Evolutionary conservation across 2,888 invertebrate species (phyloP).

Genomic region (Thera britannica): DNA sequence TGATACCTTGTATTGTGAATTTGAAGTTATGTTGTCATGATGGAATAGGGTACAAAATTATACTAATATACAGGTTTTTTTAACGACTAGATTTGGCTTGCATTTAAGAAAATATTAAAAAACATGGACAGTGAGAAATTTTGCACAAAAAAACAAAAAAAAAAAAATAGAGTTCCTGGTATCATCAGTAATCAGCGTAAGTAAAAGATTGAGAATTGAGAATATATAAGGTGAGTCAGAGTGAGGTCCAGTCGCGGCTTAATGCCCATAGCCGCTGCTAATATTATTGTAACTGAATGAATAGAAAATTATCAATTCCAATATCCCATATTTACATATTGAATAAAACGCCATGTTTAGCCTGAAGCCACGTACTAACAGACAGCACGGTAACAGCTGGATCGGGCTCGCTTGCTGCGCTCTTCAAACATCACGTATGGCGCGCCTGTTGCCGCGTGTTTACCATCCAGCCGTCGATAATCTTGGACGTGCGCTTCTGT

Average conservation of each 20-base stretch:
- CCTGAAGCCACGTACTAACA: constrained; percentile 6
- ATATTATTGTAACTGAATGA: no score
- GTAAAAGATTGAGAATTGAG: no score
- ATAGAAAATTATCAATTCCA: no score
- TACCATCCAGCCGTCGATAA: constrained; percentile 29
- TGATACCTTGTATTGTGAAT: not conserved
- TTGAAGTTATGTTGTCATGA: no score
- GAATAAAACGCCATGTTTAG: not conserved
- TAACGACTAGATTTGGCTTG: not conserved
- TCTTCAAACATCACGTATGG: constrained; percentile 29
- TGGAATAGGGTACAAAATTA: not conserved
- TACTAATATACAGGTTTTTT: not conserved
- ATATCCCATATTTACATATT: not conserved
- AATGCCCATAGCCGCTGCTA: no score
- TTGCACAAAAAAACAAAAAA: no score
- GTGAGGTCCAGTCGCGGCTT: no score
- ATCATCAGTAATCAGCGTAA: no score
- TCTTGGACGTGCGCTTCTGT: constrained; percentile 33
- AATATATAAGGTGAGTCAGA: no score
- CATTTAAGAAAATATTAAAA: no score
- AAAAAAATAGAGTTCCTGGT: no score
- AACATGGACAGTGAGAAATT: no score
- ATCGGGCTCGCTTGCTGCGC: constrained; percentile 7
- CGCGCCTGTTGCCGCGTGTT: constrained; percentile 34
- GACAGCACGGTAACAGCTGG: constrained; percentile 17